Conservation (phyloP, 2,888 invertebrate species). For the Isoperla grammatica region DNA sequence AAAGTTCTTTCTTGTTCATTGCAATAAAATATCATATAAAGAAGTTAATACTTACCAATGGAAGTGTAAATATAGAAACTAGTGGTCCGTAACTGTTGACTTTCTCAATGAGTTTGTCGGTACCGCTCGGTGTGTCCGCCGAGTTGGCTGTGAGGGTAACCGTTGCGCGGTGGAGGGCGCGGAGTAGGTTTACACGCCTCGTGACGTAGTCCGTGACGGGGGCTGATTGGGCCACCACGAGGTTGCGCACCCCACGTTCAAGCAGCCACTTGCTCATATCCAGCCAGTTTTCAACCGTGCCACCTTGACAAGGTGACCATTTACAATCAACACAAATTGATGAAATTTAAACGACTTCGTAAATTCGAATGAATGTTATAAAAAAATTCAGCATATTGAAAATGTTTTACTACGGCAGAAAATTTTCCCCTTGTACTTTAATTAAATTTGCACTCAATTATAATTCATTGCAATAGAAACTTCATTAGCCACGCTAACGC, state of each 20-base stretch:
- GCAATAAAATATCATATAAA: no score
- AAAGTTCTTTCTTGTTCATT: no score
- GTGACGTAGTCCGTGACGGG: background rate
- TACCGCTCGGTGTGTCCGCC: background rate
- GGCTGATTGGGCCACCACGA: conserved; percentile 4
- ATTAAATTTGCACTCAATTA: no score
- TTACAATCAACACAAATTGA: no score
- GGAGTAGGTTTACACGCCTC: conserved; percentile 3
- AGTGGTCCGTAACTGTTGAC: background rate
- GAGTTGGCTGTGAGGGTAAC: background rate
- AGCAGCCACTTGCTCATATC: conserved; percentile 9
- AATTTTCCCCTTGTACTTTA: no score
- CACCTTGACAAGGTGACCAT: conserved; percentile 2
- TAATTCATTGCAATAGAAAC: no score
- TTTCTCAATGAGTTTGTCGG: conserved; percentile 1
- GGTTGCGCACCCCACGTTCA: conserved; percentile 3
- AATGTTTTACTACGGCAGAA: no score
- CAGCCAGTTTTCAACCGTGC: conserved; percentile 6
- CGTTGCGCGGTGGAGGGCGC: background rate
- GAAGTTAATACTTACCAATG: conserved; percentile 1
- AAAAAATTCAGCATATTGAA: no score
- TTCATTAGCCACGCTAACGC: no score
- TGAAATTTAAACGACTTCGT: no score
- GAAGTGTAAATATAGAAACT: conserved; percentile 6
- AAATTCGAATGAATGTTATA: no score